A percentile compares a stretch with the other conserved stretches of the same genome.
Evolutionary conservation across 2,797 vertebrate species (phyloP).

Genomic region (Eulemur mongoz): DNA sequence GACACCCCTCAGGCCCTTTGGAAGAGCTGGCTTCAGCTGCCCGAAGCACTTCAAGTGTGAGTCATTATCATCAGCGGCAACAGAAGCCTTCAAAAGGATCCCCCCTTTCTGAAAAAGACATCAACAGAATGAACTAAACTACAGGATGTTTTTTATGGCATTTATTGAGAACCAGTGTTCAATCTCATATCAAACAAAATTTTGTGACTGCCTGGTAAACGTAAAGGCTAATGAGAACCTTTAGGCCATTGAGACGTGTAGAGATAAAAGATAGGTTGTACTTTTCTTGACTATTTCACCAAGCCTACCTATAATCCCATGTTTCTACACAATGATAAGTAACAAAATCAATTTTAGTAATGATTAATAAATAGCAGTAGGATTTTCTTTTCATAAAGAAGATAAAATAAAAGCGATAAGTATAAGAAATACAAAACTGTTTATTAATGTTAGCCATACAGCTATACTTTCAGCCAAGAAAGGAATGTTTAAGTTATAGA

Average conservation of each 20-base stretch:
- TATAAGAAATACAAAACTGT: neutral
- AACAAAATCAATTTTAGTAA: neutral
- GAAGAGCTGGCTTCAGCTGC: neutral
- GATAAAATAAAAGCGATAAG: neutral
- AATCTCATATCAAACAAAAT: neutral
- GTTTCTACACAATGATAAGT: neutral
- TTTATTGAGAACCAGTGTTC: neutral
- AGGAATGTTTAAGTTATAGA: neutral
- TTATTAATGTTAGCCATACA: neutral
- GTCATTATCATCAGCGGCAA: neutral
- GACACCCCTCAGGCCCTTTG: neutral
- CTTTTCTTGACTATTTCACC: slow-evolving; percentile 26
- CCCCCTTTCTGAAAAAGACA: neutral
- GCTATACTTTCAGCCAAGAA: neutral
- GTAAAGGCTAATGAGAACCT: neutral
- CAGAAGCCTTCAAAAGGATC: neutral
- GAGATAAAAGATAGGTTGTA: neutral
- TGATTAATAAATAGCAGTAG: slow-evolving; percentile 29
- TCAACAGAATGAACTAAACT: neutral
- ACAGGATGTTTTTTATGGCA: neutral
- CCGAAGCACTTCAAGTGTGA: neutral
- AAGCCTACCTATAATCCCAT: neutral
- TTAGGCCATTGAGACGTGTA: neutral
- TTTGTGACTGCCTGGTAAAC: neutral
- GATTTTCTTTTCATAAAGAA: slow-evolving; percentile 20